Conservation (phyloP, 92 coral and sea anemone species). For the Galaxea fascicularis region DNA sequence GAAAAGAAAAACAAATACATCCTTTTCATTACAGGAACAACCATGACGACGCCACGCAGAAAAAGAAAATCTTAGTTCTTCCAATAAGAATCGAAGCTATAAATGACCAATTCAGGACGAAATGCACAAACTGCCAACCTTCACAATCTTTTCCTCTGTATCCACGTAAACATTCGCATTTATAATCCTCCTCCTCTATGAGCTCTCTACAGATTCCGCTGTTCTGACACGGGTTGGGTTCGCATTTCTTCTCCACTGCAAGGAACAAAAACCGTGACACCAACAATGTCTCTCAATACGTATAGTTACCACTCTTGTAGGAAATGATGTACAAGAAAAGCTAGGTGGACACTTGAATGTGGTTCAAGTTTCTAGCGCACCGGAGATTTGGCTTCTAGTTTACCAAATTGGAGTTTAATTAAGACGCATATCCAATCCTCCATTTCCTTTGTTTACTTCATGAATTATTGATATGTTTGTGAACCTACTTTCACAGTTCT, state of each 20-base stretch:
- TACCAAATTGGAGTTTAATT: no score
- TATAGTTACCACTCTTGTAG: background rate
- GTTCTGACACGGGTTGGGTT: conserved; percentile 97
- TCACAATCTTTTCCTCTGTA: conserved; percentile 89
- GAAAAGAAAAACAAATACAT: background rate
- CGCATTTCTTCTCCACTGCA: conserved; percentile 95
- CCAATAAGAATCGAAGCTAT: no score
- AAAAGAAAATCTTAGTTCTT: background rate
- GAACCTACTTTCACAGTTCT: conserved; percentile 91
- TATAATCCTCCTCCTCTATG: conserved; percentile 81
- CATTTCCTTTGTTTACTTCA: background rate
- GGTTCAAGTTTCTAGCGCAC: no score
- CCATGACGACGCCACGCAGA: background rate
- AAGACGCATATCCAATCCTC: no score
- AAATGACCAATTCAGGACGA: no score
- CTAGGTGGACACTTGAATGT: no score
- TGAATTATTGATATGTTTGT: background rate
- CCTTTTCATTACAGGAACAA: no score
- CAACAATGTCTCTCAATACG: background rate
- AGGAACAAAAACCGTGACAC: background rate
- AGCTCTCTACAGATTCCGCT: conserved; percentile 86
- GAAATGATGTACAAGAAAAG: background rate
- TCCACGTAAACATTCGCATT: conserved; percentile 87
- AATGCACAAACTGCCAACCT: conserved; percentile 37
- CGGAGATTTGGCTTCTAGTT: no score